These are phyloP conservation scores for Pollenia amentaria DNA, from an alignment of 2,888 invertebrate species.

Conservation along the genomic window DNA sequence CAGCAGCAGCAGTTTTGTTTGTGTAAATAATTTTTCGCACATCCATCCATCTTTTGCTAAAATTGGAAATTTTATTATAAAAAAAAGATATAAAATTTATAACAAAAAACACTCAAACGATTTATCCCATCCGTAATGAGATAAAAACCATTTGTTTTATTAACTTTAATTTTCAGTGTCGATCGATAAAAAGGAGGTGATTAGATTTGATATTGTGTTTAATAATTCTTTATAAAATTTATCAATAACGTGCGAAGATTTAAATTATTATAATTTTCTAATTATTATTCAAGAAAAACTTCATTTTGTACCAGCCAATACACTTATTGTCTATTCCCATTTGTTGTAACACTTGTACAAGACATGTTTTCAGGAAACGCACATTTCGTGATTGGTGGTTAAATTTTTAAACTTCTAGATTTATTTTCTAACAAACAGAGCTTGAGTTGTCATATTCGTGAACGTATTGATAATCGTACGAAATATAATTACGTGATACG, in stretches of 20 bases:
- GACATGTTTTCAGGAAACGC: no score
- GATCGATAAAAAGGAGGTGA: not conserved
- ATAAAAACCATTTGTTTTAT: conserved; percentile 58
- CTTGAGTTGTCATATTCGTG: no score
- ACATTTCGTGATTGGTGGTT: no score
- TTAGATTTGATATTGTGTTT: not conserved
- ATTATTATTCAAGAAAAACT: no score
- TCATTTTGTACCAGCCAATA: no score
- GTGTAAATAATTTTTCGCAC: conserved; percentile 30
- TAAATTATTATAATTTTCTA: conserved; percentile 31
- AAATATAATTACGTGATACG: no score
- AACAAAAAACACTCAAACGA: not conserved
- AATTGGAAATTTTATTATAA: conserved; percentile 34
- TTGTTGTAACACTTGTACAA: no score
- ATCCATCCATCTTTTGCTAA: conserved; percentile 9
- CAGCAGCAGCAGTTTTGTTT: conserved; percentile 13
- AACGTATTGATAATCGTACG: no score
- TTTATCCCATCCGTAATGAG: conserved; percentile 39
- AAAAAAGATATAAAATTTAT: no score
- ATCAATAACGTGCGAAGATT: not conserved
- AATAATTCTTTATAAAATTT: conserved; percentile 31
- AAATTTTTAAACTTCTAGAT: no score
- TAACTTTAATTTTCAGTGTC: conserved; percentile 9
- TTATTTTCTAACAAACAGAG: no score
- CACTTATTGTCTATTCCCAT: no score